Conservation (phyloP, 2,888 invertebrate species). For the Tipula helvola region DNA sequence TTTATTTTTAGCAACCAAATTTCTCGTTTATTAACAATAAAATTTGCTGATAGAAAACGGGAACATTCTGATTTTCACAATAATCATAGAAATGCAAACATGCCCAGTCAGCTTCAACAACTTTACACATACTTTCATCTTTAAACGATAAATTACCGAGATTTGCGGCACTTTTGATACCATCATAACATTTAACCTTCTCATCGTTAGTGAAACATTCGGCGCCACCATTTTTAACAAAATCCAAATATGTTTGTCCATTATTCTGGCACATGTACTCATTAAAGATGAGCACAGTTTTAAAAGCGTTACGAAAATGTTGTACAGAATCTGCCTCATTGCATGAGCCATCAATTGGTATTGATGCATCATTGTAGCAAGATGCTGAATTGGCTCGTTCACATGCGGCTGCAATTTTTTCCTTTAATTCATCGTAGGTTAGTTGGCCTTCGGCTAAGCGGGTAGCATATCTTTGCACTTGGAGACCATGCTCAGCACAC, state of each 20-base stretch:
- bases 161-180: neutral
- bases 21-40: neutral
- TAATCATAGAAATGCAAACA: neutral
- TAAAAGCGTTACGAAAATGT: neutral
- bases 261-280: neutral
- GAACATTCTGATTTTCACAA: neutral
- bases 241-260: neutral
- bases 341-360: neutral
- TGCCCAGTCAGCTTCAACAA: neutral
- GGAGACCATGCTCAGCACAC: neutral
- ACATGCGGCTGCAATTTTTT: neutral
- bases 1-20: neutral
- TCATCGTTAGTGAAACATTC: neutral
- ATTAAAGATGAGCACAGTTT: neutral
- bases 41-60: neutral
- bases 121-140: neutral
- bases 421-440: neutral
- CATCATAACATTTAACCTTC: neutral
- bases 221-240: neutral
- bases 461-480: neutral
- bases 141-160: neutral
- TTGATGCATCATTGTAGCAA: neutral
- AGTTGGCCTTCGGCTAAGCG: neutral
- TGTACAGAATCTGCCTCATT: neutral
- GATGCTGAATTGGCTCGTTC: neutral